Evolutionary conservation across 2,113 vertebrate species (phyloP).

Genomic region (Colius striatus): DNA sequence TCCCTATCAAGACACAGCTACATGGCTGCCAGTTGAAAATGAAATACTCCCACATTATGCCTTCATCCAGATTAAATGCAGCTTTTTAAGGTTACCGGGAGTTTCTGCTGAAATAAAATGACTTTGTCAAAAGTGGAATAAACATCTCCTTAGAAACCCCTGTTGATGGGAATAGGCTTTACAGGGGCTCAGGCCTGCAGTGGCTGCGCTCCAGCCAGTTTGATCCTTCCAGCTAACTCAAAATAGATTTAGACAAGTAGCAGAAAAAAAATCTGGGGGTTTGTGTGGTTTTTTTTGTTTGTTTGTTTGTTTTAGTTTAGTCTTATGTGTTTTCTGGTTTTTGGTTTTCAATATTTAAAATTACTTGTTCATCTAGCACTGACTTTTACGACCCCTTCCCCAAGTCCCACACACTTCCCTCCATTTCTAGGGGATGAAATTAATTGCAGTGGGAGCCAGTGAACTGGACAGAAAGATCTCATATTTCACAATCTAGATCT

Average conservation of each 20-base stretch:
- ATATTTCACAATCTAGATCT: background rate
- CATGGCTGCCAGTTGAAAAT: background rate
- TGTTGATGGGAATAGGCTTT: background rate
- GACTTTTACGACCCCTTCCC: background rate
- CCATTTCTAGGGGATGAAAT: background rate
- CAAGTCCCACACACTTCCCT: background rate
- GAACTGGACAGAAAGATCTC: background rate
- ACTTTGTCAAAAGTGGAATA: background rate
- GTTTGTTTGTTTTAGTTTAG: background rate
- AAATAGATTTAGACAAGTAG: background rate
- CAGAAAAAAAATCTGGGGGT: background rate
- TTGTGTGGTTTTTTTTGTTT: background rate
- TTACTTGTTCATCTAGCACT: background rate
- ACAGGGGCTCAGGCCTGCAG: background rate
- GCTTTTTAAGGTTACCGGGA: background rate
- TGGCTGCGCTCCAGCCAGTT: background rate
- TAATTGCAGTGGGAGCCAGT: background rate
- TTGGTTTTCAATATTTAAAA: background rate
- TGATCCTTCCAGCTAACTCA: background rate
- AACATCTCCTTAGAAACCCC: background rate
- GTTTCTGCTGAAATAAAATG: background rate
- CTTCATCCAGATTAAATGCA: background rate
- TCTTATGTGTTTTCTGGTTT: background rate
- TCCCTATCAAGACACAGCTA: background rate
- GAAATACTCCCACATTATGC: background rate